Conservation (phyloP, 1,140 invertebrate genomes). For the Bombus sibiricus region DNA sequence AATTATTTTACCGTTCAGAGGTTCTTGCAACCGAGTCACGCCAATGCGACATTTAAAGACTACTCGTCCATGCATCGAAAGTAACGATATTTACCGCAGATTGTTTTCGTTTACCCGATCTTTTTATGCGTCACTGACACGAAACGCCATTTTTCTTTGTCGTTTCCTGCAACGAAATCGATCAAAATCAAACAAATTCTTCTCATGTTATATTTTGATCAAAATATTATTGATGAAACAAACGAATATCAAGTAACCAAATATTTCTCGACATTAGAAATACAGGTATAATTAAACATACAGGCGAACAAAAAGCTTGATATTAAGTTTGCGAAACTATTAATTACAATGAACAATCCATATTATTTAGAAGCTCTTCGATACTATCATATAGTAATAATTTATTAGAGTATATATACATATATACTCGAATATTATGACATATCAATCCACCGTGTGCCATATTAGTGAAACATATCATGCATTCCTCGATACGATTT, state of each 20-base stretch:
- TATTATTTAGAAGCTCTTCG: not conserved
- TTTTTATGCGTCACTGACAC: not conserved
- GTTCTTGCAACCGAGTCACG: not conserved
- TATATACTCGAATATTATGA: not conserved
- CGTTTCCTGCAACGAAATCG: not conserved
- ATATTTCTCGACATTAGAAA: not conserved
- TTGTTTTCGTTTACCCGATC: not conserved
- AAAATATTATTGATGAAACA: not conserved
- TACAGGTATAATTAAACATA: too few relatives aligned
- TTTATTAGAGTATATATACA: not conserved
- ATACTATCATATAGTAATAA: not conserved
- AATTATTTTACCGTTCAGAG: not conserved
- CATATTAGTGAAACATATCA: conserved; percentile 5
- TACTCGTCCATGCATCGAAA: not conserved
- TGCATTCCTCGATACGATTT: not conserved
- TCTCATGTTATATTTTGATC: not conserved
- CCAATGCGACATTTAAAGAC: not conserved
- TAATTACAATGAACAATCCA: not conserved
- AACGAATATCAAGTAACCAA: not conserved
- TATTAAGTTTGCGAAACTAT: not conserved
- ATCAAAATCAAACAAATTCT: not conserved
- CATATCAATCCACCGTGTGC: not conserved
- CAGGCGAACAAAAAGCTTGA: not conserved
- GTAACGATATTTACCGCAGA: not conserved
- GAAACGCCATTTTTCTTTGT: not conserved